Evolutionary conservation across 2,113 vertebrate genomes (phyloP).

Genomic region (Fregata magnificens): DNA sequence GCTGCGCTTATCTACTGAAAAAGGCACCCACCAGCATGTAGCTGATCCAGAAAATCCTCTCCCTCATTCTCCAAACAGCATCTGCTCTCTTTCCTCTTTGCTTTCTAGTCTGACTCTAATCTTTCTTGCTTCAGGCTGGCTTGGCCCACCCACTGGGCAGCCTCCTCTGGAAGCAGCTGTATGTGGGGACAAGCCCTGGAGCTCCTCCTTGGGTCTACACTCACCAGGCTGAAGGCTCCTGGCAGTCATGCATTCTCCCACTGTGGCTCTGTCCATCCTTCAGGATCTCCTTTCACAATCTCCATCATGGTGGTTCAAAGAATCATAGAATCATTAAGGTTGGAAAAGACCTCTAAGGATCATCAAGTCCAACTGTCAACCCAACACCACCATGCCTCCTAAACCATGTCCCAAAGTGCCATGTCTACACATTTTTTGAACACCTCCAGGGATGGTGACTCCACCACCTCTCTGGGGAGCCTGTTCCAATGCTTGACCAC

Average conservation of each 20-base stretch:
- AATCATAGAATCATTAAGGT: no score
- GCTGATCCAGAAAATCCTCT: neutral
- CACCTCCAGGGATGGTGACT: no score
- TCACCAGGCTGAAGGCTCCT: neutral
- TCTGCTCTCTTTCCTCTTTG: neutral
- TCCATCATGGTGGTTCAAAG: neutral
- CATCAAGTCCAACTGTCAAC: no score
- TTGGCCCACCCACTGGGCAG: neutral
- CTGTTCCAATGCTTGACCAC: no score
- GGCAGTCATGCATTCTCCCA: neutral
- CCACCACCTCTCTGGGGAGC: no score
- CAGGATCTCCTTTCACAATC: neutral
- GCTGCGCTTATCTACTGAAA: neutral
- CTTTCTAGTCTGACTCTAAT: neutral
- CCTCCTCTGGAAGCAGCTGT: neutral
- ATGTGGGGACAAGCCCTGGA: neutral
- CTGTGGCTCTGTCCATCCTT: fast-evolving
- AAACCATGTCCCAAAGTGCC: no score
- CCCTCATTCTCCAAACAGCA: neutral
- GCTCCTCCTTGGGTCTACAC: fast-evolving
- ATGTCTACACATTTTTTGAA: no score
- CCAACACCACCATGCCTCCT: no score
- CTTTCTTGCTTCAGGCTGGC: neutral
- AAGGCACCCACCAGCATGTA: neutral
- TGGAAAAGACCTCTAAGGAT: no score